Conservation (phyloP, 1,140 invertebrate genomes). For the Lineus longissimus region DNA sequence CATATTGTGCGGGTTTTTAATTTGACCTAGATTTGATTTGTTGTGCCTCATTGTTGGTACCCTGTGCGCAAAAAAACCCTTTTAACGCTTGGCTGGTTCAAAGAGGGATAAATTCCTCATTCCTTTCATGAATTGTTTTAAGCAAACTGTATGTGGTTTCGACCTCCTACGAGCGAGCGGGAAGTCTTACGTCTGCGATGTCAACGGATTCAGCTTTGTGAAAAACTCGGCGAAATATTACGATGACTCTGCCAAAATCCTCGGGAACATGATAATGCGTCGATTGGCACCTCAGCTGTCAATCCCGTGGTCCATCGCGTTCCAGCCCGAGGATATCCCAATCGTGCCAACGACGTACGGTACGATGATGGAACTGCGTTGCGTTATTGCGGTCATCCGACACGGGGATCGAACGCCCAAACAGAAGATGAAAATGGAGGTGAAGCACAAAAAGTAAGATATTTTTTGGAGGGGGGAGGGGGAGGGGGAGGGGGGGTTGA, state of each 20-base stretch:
- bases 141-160: slow-evolving; percentile 98
- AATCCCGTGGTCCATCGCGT: slow-evolving; percentile 94
- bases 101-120: no score
- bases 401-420: slow-evolving; percentile 99
- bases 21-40: no score
- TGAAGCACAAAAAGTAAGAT: slow-evolving; percentile 90
- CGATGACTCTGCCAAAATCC: slow-evolving; percentile 97
- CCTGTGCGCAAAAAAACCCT: no score
- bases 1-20: no score
- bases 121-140: slow-evolving; percentile 21
- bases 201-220: slow-evolving; percentile 99
- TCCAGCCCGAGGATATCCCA: slow-evolving; percentile 95
- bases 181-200: slow-evolving; percentile 98
- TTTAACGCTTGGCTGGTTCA: no score
- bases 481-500: no score
- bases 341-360: slow-evolving; percentile 98
- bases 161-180: slow-evolving; percentile 96
- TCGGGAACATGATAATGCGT: slow-evolving; percentile 85
- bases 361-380: slow-evolving; percentile 98
- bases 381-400: slow-evolving; percentile 95
- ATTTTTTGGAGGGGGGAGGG: background rate
- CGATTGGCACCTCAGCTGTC: slow-evolving; percentile 90
- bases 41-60: no score
- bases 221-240: slow-evolving; percentile 99
- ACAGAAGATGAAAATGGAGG: slow-evolving; percentile 99